Evolutionary conservation across 2,888 invertebrate species (phyloP).

Genomic region (Xanthia togata): DNA sequence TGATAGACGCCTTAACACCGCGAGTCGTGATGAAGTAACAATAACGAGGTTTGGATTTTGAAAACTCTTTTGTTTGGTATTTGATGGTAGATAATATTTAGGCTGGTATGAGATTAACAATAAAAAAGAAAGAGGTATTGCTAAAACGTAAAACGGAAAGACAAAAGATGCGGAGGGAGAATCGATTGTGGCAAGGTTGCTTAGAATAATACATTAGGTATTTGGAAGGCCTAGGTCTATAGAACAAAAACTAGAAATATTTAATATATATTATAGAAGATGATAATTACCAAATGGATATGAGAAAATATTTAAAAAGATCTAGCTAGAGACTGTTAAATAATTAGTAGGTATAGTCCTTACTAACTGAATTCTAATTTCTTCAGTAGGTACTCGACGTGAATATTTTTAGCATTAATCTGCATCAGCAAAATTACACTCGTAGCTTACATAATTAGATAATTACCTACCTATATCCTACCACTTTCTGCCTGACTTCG

Average conservation of each 20-base stretch:
- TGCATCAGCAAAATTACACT: neutral
- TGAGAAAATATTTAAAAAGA: neutral
- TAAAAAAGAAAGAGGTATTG: neutral
- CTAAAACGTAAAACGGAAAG: neutral
- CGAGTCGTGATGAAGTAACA: slow-evolving; percentile 45
- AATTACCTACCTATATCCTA: neutral
- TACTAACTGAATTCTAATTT: neutral
- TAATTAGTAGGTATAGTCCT: neutral
- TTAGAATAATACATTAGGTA: neutral
- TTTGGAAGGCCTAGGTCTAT: too few species aligned
- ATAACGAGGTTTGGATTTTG: slow-evolving; percentile 10
- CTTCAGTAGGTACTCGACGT: neutral
- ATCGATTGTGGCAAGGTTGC: neutral
- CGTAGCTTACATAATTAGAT: too few species aligned
- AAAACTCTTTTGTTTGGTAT: slow-evolving; percentile 45
- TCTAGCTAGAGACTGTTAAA: neutral
- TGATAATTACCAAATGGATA: neutral
- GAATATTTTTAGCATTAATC: neutral
- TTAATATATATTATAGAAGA: neutral
- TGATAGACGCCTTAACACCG: slow-evolving; percentile 24
- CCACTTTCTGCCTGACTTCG: too few species aligned
- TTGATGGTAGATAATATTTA: slow-evolving; percentile 2
- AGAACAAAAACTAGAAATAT: too few species aligned
- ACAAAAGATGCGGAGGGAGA: neutral
- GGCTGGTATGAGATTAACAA: neutral